A percentile compares a stretch with the other conserved stretches of the same genome.
Evolutionary conservation across 53 echinoderm and acorn worm species (phyloP).

Genomic region (Zoroaster sp.): DNA sequence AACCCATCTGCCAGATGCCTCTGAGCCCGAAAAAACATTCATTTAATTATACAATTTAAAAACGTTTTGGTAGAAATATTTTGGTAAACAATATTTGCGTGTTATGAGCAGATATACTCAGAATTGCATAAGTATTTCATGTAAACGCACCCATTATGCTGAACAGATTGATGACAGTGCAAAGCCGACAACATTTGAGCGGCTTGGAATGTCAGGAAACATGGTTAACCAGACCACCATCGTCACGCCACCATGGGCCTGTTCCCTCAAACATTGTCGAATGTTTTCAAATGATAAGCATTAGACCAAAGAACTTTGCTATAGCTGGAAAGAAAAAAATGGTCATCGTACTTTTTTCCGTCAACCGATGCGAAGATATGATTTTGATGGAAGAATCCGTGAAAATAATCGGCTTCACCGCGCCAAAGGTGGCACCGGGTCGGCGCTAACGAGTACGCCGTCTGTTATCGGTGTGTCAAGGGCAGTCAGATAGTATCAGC

Average conservation of each 20-base stretch:
- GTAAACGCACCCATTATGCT: not conserved
- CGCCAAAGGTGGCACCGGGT: conserved; percentile 25
- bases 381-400: conserved; percentile 23
- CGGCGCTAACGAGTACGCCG: conserved; percentile 50
- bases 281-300: not conserved
- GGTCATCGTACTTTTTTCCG: conserved; percentile 46
- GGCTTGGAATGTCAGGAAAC: not conserved
- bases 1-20: not conserved
- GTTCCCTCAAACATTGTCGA: not conserved
- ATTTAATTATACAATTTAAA: not conserved
- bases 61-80: not conserved
- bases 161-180: not conserved
- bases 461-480: conserved; percentile 43
- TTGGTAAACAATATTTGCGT: not conserved
- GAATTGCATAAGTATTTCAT: not conserved
- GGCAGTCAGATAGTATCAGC: not conserved
- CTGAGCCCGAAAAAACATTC: not conserved
- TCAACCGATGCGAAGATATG: conserved; percentile 8
- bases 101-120: not conserved
- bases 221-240: not conserved
- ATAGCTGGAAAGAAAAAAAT: not conserved
- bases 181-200: not conserved
- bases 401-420: conserved; percentile 23
- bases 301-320: not conserved
- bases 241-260: not conserved